Evolutionary conservation across 64 coral and sea anemone genomes (phyloP), one percentile per base, ranked within the genome.

Genomic region (Porites australiensis): DNA sequence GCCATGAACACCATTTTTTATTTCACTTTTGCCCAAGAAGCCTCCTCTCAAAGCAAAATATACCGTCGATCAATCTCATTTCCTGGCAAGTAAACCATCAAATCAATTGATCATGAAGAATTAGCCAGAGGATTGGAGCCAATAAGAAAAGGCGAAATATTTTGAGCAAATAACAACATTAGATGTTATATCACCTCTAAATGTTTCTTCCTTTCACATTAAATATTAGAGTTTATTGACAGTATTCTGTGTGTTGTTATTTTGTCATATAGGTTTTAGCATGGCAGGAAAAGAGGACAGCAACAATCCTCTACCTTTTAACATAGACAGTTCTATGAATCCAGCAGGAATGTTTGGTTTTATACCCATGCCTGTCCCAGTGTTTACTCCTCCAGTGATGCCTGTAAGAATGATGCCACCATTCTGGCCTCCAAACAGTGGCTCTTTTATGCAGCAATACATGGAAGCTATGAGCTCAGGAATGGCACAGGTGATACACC

Each of bases 321-420:
- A 83, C 58, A 82, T 89, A 77, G 82, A 82, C 27, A 37, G 27
- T 21, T 43, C 64, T 18, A 74, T 79, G 58, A 89, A 60, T 78
- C 8, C 86, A 11, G 79, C 86, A 11, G 79, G 64, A 5, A 93
- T 73, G 71, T 82, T 92, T 37, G 58, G 88, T 44, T 90, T 96
- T 79, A 66, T 93, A 66, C 72, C 89, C 68, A 37, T 92, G 23
- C 90, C 95, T 54, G 14, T 79, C n/a, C 95, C 79, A 75, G 57
- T 96, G 14, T 85, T 89, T 16, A 68, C 82, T 72, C 90, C 91
- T 73, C 95, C 77, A 61, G 84, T 81, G 15, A 89, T 89, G 65
- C 95, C 95, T 2, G 73, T 96, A 27, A 46, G 90, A 50, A 54
- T 96, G 74, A n/a, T 96, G 55, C 90, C 95, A 43, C 62, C 81